Conservation (phyloP, 2,888 invertebrate genomes). For the Boloria selene region DNA sequence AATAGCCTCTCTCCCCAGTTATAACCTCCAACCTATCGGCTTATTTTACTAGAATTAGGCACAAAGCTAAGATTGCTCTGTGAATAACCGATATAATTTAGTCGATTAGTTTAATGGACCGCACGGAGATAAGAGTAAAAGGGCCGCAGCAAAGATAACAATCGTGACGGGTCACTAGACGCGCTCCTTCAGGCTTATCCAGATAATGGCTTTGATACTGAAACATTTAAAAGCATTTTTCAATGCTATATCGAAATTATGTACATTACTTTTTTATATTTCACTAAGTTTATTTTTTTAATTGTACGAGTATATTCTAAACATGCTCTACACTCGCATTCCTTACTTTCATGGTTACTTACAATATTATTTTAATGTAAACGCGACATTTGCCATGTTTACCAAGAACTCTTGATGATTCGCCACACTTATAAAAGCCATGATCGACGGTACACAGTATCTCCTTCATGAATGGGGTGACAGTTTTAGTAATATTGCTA, state of each 20-base stretch:
- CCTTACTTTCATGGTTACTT: too few relatives aligned
- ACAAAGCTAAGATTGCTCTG: slow-evolving; percentile 6
- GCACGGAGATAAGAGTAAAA: slow-evolving; percentile 21
- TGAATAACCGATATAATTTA: slow-evolving; percentile 23
- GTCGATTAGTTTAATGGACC: slow-evolving; percentile 19
- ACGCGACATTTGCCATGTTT: too few relatives aligned
- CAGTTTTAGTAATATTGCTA: too few relatives aligned
- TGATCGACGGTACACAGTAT: too few relatives aligned
- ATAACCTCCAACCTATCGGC: not conserved
- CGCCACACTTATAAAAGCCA: too few relatives aligned
- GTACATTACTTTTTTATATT: not conserved
- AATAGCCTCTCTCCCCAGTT: too few relatives aligned
- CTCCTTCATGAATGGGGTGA: too few relatives aligned
- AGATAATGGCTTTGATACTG: slow-evolving; percentile 11
- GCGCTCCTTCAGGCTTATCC: slow-evolving; percentile 15
- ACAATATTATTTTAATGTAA: too few relatives aligned
- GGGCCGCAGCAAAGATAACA: slow-evolving; percentile 18
- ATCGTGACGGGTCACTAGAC: slow-evolving; percentile 20
- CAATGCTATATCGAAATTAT: slow-evolving; percentile 1
- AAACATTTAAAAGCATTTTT: slow-evolving; percentile 9
- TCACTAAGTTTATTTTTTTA: not conserved
- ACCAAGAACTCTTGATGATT: too few relatives aligned
- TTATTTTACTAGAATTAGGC: slow-evolving; percentile 5
- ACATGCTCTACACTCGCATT: too few relatives aligned
- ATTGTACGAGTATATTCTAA: too few relatives aligned